Evolutionary conservation across 2,888 invertebrate genomes (phyloP), one percentile per base, ranked within the genome.

Genomic region (Melinopterus prodromus): DNA sequence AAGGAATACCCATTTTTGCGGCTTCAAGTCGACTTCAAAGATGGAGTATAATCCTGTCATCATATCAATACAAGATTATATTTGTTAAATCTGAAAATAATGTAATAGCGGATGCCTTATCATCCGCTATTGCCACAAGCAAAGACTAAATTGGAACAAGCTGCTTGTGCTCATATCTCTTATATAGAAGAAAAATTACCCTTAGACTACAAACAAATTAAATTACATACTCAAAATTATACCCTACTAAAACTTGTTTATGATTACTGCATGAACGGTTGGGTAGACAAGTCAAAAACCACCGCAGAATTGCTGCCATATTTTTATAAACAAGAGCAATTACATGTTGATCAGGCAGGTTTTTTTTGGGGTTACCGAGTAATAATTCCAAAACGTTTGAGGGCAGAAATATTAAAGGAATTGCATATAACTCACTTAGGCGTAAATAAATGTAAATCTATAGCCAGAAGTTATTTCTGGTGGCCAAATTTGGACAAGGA

Each of bases 381-480:
- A 16, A 16, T 79, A 37, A 35, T 78, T 16, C 76, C 76, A 53
- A 37, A 77, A 36, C 16, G 16, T n/a, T 72, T 71, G 26, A 53
- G 77, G 37, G 16, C 53, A 5, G 69, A 77, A 14, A 35, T 79
- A 36, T 37, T 79, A 36, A 77, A 77, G 6, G 76, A 79, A 71
- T 71, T 81, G 16, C 81, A 81, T 76, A 6, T 70, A 15, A 76
- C 71, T 16, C 79, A 79, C 36, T 6, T 77, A 16, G 74, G 79
- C 16, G 77, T 79, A 6, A 77, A 77, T 16, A 78, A 80, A 53
- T 77, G 79, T 75, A 79, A 80, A 38, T 76, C 78, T 1, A 37
- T 77, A 14, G 80, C 80, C 6, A 71, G 80, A 74, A 38, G n/a
- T n/a, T n/a, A n/a, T n/a, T 78, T 79, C 53, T 80, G 69, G 71